Evolutionary conservation across 2,888 invertebrate genomes (phyloP).

Genomic region (Xylota sylvarum): DNA sequence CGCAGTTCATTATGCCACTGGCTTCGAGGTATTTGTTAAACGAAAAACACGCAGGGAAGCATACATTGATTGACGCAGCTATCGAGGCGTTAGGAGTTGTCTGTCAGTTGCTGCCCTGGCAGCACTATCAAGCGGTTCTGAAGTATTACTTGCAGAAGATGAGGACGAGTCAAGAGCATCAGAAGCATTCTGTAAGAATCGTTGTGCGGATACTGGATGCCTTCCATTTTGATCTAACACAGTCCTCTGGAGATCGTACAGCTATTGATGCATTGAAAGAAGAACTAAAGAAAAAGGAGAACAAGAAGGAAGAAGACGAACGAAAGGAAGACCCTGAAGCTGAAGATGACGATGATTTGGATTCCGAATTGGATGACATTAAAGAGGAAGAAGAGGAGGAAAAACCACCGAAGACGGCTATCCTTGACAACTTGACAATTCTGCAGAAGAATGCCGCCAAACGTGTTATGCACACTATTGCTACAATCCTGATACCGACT

Average conservation of each 20-base stretch:
- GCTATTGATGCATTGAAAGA: conserved; percentile 79
- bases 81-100: conserved; percentile 92
- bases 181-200: conserved; percentile 92
- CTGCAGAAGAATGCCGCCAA: conserved; percentile 91
- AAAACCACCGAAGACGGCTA: conserved; percentile 80
- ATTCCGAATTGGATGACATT: conserved; percentile 79
- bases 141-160: conserved; percentile 92
- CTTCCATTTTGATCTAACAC: conserved; percentile 95
- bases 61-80: conserved; percentile 93
- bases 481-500: conserved; percentile 91
- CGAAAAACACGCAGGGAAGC: conserved; percentile 91
- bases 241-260: conserved; percentile 84
- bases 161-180: conserved; percentile 89
- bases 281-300: conserved; percentile 78
- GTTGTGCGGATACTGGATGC: conserved; percentile 93
- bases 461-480: conserved; percentile 90
- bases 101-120: conserved; percentile 94
- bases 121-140: conserved; percentile 93
- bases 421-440: conserved; percentile 85
- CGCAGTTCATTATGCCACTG: conserved; percentile 94
- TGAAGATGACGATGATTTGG: conserved; percentile 73
- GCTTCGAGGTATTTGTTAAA: conserved; percentile 92
- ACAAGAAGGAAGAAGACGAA: conserved; percentile 61
- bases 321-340: conserved; percentile 80
- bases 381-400: conserved; percentile 81